Evolutionary conservation across 2,888 invertebrate genomes (phyloP), one percentile per base, ranked within the genome.

Genomic region (Rhogogaster chlorosoma): DNA sequence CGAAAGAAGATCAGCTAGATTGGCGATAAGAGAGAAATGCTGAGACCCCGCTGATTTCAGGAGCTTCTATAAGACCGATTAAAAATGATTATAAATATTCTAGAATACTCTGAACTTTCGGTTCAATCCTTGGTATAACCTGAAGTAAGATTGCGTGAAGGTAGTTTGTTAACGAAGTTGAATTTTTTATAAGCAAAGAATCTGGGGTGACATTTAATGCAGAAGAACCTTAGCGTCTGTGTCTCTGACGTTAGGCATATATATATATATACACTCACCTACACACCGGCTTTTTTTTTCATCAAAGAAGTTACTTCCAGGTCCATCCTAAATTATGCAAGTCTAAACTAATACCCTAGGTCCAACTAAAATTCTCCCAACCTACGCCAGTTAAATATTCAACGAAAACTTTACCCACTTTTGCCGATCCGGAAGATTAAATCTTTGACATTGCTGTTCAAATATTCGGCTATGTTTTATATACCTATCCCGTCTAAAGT

Each of bases 111-210:
- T 73, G 1, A 73, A 73, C 38, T 73, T 73, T 73, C 5, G 32
- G 49, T 77, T 18, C 29, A 49, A 75, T n/a, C 49, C 5, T 75
- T 7, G 18, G 49, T 18, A 29, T 10, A 38, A 73, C 71, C 22
- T 42, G 3, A 18, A 42, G 22, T 1, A 32, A 77, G 45, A 53
- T 53, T 18, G 53, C 77, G 45, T 26, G 7, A 32, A 77, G 26
- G 77, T 77, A 53, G 53, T 77, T 77, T 49, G 53, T 77, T 77
- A 77, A 77, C 29, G 77, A 29, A 49, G 29, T 77, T 77, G 26
- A 77, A 77, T 45, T 77, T 77, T 45, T 77, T 32, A 77, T 77
- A 6, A n/a, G 77, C 53, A 15, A 73, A 73, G 29, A 45, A 26
- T 73, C 42, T 73, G 42, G 73, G 73, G 73, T 73, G 42, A 73